Evolutionary conservation across 2,888 invertebrate species (phyloP).

Genomic region (Peribatodes rhomboidaria): DNA sequence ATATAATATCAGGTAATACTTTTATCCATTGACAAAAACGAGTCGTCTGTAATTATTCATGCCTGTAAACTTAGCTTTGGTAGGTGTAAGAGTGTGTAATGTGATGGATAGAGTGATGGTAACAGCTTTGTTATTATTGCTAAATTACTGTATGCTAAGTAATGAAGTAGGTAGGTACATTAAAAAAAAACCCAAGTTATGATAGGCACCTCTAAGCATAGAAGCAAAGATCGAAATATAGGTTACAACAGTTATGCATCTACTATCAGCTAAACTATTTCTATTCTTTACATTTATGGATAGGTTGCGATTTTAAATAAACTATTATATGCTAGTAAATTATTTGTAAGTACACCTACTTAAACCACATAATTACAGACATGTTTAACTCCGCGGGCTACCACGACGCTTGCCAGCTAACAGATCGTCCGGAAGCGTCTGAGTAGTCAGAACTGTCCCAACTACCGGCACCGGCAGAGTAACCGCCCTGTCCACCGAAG

Average conservation of each 20-base stretch:
- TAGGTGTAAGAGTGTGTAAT: background rate
- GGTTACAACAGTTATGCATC: no score
- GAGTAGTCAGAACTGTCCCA: constrained; percentile 31
- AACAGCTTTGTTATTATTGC: background rate
- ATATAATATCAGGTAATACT: background rate
- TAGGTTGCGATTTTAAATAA: no score
- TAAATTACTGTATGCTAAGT: background rate
- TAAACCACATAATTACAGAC: background rate
- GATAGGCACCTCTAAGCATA: background rate
- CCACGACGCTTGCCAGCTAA: constrained; percentile 38
- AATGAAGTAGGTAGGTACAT: background rate
- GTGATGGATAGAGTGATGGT: no score
- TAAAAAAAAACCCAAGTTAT: background rate
- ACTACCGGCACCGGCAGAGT: constrained; percentile 27
- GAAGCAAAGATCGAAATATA: background rate
- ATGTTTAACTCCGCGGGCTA: background rate
- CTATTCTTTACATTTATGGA: no score
- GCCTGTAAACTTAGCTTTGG: background rate
- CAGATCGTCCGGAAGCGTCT: constrained; percentile 33
- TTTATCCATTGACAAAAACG: background rate
- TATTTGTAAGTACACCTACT: no score
- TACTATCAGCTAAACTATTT: no score
- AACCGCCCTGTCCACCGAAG: constrained; percentile 1
- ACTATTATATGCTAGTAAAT: no score
- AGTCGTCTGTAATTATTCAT: background rate